Conservation (phyloP, 2,113 vertebrate species). For the Heptranchias perlo region DNA sequence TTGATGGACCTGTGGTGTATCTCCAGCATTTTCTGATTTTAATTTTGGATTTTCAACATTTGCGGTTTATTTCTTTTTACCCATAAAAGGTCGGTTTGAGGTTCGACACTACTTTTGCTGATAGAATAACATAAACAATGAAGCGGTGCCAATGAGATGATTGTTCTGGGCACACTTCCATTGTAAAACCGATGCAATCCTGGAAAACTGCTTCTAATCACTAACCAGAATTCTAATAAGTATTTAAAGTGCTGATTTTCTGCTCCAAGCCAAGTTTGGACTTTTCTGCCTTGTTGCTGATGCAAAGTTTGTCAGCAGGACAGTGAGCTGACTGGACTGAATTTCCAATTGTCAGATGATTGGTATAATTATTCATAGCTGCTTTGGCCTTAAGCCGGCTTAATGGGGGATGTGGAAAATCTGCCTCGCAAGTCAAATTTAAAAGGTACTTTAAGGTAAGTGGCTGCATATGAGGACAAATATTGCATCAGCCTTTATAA, state of each 20-base stretch:
- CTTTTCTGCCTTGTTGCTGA: not conserved
- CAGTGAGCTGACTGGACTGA: not conserved
- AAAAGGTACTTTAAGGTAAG: not conserved
- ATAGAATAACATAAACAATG: not conserved
- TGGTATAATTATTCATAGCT: not conserved
- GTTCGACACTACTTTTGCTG: not conserved
- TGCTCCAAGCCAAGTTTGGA: not conserved
- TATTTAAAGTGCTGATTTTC: not conserved
- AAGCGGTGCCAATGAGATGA: not conserved
- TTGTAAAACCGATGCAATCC: not conserved
- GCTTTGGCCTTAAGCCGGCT: not conserved
- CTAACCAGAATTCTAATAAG: not conserved
- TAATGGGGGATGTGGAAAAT: not conserved
- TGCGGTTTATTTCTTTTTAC: constrained; percentile 1
- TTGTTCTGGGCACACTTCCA: not conserved
- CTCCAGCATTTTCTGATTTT: not conserved
- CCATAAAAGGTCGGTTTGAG: not conserved
- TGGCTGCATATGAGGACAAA: not conserved
- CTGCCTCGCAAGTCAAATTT: not conserved
- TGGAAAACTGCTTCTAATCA: not conserved
- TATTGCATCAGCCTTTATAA: constrained; percentile 1
- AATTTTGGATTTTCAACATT: not conserved
- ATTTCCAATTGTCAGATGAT: not conserved
- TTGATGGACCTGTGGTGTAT: not conserved
- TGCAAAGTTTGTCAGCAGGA: not conserved